A percentile compares a stretch with the other conserved stretches of the same genome.
These are phyloP conservation scores for Squalus acanthias DNA, from an alignment of 2,797 vertebrate genomes.

Conservation along the genomic window DNA sequence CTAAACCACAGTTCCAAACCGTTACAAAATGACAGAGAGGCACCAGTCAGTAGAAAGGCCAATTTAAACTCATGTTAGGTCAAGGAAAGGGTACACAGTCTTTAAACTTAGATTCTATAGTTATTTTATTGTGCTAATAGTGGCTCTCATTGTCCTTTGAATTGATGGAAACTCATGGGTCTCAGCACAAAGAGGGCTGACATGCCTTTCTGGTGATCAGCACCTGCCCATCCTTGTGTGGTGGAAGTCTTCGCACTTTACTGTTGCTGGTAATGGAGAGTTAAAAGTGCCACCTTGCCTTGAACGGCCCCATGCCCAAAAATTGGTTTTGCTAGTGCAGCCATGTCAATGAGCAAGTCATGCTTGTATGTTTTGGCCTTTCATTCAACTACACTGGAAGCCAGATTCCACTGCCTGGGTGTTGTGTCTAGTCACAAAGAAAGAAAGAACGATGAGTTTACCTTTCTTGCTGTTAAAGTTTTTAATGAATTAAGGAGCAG, in stretches of 20 bases:
- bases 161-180: background rate
- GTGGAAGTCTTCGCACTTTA: too few relatives aligned
- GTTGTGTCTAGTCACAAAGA: background rate
- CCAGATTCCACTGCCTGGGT: background rate
- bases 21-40: background rate
- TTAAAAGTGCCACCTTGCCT: background rate
- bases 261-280: too few relatives aligned
- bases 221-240: background rate
- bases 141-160: background rate
- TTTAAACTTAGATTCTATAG: background rate
- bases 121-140: background rate
- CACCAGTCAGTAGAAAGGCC: background rate
- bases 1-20: background rate
- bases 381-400: background rate
- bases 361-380: background rate
- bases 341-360: background rate
- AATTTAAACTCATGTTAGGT: background rate
- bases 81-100: too few relatives aligned
- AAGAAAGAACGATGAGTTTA: too few relatives aligned
- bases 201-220: background rate
- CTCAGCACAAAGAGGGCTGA: background rate
- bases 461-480: background rate
- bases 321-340: background rate
- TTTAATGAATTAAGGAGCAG: slow-evolving; percentile 20
- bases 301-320: background rate